Conservation (phyloP, 1,140 invertebrate species). For the Marisa cornuarietis region DNA sequence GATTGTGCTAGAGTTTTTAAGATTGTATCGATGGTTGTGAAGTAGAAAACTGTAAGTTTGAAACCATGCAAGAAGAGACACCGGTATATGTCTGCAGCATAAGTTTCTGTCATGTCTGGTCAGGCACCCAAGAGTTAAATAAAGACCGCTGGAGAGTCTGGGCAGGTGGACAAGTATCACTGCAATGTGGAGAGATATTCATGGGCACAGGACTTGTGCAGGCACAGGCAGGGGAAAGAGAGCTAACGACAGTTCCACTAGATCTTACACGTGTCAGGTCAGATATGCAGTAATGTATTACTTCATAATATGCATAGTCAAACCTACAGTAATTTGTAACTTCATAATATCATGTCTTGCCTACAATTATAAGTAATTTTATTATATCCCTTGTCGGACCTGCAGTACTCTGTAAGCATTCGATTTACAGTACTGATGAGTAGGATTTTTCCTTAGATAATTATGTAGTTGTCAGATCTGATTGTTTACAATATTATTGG, state of each 20-base stretch:
- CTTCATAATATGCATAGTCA: neutral
- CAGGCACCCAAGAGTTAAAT: constrained; percentile 39
- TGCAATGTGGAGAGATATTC: constrained; percentile 58
- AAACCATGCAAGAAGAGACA: too few species aligned
- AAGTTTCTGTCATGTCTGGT: too few species aligned
- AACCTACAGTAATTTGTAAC: neutral
- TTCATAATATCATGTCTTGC: neutral
- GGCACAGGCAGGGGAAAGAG: constrained; percentile 59
- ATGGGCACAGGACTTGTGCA: constrained; percentile 61
- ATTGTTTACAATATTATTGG: neutral
- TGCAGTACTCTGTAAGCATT: too few species aligned
- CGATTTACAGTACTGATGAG: too few species aligned
- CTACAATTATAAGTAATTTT: too few species aligned
- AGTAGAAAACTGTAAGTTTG: too few species aligned
- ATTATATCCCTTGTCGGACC: too few species aligned
- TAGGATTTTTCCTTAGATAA: too few species aligned
- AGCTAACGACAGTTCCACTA: constrained; percentile 62
- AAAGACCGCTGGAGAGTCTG: constrained; percentile 52
- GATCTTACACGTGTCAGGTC: constrained; percentile 65
- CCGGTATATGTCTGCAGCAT: too few species aligned
- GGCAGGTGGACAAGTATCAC: constrained; percentile 54
- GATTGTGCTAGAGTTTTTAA: too few species aligned
- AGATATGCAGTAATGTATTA: constrained; percentile 3
- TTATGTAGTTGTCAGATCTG: neutral
- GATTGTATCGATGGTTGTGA: too few species aligned